Percentiles rank a stretch among this genome's conserved stretches.
These are phyloP conservation scores for Therioaphis trifolii DNA, from an alignment of 2,888 invertebrate species.

Conservation along the genomic window DNA sequence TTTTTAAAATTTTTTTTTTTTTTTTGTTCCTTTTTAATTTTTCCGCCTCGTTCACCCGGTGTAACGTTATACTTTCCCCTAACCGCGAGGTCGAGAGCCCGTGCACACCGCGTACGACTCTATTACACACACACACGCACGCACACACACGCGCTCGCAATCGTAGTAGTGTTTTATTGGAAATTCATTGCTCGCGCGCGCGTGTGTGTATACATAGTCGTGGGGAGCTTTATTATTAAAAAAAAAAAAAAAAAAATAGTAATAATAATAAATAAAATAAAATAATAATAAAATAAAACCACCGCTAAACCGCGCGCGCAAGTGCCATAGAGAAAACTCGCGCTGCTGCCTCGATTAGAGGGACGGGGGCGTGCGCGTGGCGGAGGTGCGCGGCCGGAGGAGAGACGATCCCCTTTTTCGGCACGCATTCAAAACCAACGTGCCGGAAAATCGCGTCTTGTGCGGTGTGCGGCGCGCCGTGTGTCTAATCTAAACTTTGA, in stretches of 20 bases:
- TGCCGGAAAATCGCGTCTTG: slow-evolving; percentile 56
- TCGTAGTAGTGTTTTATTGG: slow-evolving; percentile 33
- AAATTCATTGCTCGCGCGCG: slow-evolving; percentile 38
- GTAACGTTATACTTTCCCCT: slow-evolving; percentile 31
- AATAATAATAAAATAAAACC: background rate
- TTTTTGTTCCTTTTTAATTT: background rate
- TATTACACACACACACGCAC: background rate
- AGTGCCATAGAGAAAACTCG: slow-evolving; percentile 35
- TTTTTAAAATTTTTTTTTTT: too few relatives aligned
- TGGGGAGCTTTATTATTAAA: slow-evolving; percentile 46
- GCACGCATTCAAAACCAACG: slow-evolving; percentile 43
- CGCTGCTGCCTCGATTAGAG: background rate
- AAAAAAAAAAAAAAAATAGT: slow-evolving; percentile 1
- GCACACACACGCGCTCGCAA: background rate
- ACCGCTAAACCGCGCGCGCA: slow-evolving; percentile 35
- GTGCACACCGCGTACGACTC: background rate
- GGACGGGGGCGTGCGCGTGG: background rate
- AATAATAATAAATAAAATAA: background rate
- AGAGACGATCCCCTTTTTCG: slow-evolving; percentile 36
- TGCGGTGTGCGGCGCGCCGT: slow-evolving; percentile 42
- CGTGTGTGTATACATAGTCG: background rate
- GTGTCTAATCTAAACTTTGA: slow-evolving; percentile 59
- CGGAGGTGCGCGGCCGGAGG: background rate
- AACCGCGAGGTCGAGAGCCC: slow-evolving; percentile 17
- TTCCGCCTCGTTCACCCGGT: slow-evolving; percentile 21